These are phyloP conservation scores for Prosopocoilus inquinatus DNA, from an alignment of 2,888 invertebrate genomes.

Conservation along the genomic window DNA sequence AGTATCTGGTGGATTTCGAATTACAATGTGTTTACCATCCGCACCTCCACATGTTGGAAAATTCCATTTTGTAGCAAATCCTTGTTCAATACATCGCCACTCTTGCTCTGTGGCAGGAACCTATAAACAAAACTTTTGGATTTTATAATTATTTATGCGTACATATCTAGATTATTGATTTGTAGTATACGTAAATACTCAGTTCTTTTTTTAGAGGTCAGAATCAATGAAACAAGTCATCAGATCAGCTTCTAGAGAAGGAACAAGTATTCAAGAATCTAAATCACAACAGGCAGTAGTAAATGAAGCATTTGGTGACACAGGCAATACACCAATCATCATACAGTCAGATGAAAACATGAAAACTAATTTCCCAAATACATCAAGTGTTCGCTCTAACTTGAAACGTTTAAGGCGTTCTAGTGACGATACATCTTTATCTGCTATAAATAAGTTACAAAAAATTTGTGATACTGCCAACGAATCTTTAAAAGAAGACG, in stretches of 20 bases:
- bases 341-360: not conserved
- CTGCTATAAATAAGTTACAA: not conserved
- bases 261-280: no score
- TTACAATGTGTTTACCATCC: not conserved
- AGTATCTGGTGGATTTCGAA: not conserved
- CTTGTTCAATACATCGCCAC: no score
- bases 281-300: not conserved
- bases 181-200: no score
- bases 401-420: not conserved
- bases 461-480: not conserved
- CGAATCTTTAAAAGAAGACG: not conserved
- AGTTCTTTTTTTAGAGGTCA: no score
- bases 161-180: no score
- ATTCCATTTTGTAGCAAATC: no score
- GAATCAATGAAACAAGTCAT: no score
- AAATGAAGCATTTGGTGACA: not conserved
- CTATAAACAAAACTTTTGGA: no score
- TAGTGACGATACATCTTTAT: not conserved
- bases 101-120: no score
- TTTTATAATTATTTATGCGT: no score
- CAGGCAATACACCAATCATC: not conserved
- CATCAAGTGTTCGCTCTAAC: not conserved
- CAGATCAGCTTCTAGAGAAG: no score
- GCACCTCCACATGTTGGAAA: no score
- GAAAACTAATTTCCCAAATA: not conserved